Evolutionary conservation across 2,113 vertebrate species (phyloP).

Genomic region (Hystrix brachyura): DNA sequence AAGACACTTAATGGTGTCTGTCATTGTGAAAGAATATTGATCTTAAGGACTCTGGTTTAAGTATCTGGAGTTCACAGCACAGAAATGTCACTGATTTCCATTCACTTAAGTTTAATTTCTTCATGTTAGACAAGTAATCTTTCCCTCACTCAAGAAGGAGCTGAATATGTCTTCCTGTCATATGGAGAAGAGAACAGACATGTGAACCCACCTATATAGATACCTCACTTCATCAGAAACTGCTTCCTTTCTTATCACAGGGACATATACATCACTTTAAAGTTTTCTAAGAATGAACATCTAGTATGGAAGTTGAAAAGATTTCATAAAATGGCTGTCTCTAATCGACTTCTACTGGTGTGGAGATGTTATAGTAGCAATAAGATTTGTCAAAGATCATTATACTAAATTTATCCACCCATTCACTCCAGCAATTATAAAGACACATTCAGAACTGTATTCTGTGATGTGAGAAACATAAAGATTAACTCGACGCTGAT

Average conservation of each 20-base stretch:
- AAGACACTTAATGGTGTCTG: neutral
- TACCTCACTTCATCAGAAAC: neutral
- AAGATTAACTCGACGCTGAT: constrained; percentile 43
- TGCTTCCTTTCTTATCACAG: neutral
- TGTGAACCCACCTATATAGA: neutral
- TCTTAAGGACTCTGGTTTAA: neutral
- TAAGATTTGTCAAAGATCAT: constrained; percentile 57
- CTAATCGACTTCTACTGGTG: constrained; percentile 10
- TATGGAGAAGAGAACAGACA: neutral
- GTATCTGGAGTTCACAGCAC: neutral
- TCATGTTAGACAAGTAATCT: neutral
- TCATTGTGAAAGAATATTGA: constrained; percentile 2
- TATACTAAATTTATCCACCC: constrained; percentile 22
- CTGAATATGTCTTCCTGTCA: neutral
- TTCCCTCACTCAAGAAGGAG: constrained; percentile 9
- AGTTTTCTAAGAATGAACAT: neutral
- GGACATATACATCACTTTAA: neutral
- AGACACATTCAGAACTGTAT: neutral
- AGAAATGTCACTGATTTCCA: constrained; percentile 16
- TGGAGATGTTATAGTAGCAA: neutral
- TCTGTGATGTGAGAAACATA: neutral
- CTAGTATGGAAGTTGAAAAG: neutral
- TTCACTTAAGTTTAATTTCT: constrained; percentile 2
- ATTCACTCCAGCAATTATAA: constrained; percentile 54
- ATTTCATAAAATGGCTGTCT: constrained; percentile 37